Evolutionary conservation across 2,888 invertebrate genomes (phyloP).

Genomic region (Cataglyphis rosenhaueri): DNA sequence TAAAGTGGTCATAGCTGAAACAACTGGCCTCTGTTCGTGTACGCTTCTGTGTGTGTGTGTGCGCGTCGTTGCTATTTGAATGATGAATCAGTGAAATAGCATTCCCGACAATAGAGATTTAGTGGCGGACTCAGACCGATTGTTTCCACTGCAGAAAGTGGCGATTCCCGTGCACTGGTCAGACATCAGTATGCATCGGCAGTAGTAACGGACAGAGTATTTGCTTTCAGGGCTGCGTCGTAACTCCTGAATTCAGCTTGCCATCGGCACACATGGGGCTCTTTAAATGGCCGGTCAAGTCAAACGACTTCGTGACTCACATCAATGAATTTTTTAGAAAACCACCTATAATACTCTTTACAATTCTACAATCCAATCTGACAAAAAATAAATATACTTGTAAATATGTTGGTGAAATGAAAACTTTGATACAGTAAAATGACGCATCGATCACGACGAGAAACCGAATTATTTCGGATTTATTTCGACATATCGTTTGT

Average conservation of each 20-base stretch:
- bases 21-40: neutral
- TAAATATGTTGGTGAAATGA: neutral
- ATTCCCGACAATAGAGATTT: conserved; percentile 18
- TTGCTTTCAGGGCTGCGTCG: neutral
- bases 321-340: conserved; percentile 26
- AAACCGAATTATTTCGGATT: conserved; percentile 9
- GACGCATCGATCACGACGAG: neutral
- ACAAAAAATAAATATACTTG: conserved; percentile 11
- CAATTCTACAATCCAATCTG: neutral
- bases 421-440: neutral
- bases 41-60: neutral
- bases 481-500: conserved; percentile 31
- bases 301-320: neutral
- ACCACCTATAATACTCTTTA: neutral
- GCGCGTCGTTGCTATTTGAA: neutral
- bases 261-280: neutral
- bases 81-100: conserved; percentile 20
- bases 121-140: neutral
- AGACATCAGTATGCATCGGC: conserved; percentile 25
- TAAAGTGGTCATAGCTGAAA: neutral
- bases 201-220: neutral
- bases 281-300: conserved; percentile 15
- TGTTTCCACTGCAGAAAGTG: conserved; percentile 32
- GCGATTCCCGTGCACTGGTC: conserved; percentile 4
- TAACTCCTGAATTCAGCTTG: neutral